phyloP scores from a whole-genome alignment of 2,888 invertebrate species.

The Dryococelus australis region DNA sequence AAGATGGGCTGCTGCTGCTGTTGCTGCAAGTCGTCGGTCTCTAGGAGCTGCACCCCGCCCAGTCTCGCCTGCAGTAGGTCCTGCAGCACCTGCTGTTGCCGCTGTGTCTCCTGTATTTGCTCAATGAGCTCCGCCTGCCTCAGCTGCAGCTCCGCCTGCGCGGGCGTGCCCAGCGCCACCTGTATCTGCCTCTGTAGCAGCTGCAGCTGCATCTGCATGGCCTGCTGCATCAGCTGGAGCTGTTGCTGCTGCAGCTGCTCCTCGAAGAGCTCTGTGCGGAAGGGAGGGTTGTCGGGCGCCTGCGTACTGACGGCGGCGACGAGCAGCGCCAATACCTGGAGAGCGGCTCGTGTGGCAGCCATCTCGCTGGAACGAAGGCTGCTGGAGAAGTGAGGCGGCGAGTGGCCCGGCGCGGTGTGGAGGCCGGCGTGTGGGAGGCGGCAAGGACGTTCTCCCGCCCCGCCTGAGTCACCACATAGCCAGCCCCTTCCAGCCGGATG shows the following conservation, averaged over 20 bases:
- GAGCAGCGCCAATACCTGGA: not conserved
- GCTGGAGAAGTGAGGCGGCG: not conserved
- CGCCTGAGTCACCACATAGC: not conserved
- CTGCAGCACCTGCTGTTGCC: conserved; percentile 48
- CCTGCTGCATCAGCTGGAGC: conserved; percentile 53
- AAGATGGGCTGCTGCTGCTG: not conserved
- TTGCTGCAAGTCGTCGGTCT: conserved; percentile 28
- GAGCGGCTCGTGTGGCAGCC: not conserved
- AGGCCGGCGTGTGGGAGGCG: not conserved
- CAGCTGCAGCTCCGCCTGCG: conserved; percentile 29
- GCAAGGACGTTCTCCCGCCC: not conserved
- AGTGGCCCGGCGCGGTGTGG: not conserved
- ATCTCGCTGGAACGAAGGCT: not conserved
- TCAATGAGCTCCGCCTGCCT: conserved; percentile 44
- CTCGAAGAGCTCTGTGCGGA: conserved; percentile 49
- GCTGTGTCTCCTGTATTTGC: conserved; percentile 47
- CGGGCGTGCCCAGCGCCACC: conserved; percentile 45
- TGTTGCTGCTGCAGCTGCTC: conserved; percentile 53
- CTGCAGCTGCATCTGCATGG: conserved; percentile 53
- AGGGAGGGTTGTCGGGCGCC: conserved; percentile 22
- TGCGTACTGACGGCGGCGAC: not conserved
- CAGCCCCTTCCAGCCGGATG: not conserved
- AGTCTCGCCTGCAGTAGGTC: conserved; percentile 48
- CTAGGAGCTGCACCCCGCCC: conserved; percentile 36
- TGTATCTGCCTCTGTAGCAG: conserved; percentile 56